A percentile compares a stretch with the other conserved stretches of the same genome.
Conservation (phyloP, 2,113 vertebrate species). For the Vulpes lagopus region DNA sequence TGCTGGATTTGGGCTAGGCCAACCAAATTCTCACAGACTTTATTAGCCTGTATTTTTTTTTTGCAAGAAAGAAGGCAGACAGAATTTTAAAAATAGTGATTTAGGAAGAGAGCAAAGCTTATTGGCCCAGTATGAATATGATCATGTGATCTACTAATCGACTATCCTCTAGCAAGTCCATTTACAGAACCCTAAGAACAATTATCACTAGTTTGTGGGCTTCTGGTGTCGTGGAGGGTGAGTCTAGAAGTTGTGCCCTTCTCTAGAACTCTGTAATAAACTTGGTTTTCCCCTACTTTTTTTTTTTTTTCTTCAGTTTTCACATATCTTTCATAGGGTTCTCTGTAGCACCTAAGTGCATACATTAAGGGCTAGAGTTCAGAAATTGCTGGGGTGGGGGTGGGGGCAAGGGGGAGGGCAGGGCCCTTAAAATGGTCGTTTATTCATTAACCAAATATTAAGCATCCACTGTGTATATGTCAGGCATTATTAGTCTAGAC, state of each 20-base stretch:
- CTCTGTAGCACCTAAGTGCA: not conserved
- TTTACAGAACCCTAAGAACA: conserved; percentile 48
- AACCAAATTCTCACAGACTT: conserved; percentile 50
- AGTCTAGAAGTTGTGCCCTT: not conserved
- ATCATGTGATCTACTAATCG: not conserved
- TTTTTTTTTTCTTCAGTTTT: not conserved
- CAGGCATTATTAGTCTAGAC: not conserved
- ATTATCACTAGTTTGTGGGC: not conserved
- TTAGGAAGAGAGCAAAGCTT: conserved; percentile 11
- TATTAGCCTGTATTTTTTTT: not conserved
- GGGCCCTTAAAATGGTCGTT: not conserved
- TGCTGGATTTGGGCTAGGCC: conserved; percentile 21
- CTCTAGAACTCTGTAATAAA: conserved; percentile 20
- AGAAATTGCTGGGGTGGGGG: not conserved
- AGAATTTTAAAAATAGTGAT: not conserved
- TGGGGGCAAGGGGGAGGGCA: too few relatives aligned
- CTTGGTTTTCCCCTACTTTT: not conserved
- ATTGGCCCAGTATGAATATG: not conserved
- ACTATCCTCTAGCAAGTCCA: not conserved
- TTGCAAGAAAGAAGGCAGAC: conserved; percentile 23
- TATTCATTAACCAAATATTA: not conserved
- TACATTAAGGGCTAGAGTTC: not conserved
- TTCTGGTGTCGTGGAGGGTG: not conserved
- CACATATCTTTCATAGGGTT: conserved; percentile 22
- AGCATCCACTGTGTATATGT: not conserved